Conservation (phyloP, 1,140 invertebrate species). For the Centruroides sculpturatus region DNA sequence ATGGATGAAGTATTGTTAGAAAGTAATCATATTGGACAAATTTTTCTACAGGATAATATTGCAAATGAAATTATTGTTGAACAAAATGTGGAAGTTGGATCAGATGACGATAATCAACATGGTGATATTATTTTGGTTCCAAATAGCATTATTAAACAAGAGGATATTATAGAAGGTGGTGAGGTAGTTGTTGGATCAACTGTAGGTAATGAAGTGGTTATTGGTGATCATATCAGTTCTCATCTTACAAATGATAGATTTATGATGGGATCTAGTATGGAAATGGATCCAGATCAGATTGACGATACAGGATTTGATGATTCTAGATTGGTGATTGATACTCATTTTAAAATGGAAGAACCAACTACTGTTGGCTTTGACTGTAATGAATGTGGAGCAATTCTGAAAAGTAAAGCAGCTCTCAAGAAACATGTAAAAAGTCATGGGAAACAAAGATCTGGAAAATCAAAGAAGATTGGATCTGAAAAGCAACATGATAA, state of each 20-base stretch:
- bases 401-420: conserved; percentile 18
- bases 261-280: conserved; percentile 4
- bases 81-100: conserved; percentile 15
- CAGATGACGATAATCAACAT: conserved; percentile 8
- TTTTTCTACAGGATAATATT: conserved; percentile 14
- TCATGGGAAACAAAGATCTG: conserved; percentile 13
- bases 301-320: conserved; percentile 9
- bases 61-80: conserved; percentile 15
- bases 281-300: conserved; percentile 9
- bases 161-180: conserved; percentile 16
- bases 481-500: conserved; percentile 1
- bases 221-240: conserved; percentile 12
- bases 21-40: conserved; percentile 5
- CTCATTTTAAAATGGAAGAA: conserved; percentile 2
- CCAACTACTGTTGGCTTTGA: conserved; percentile 16
- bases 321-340: conserved; percentile 8
- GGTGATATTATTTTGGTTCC: conserved; percentile 16
- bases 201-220: conserved; percentile 18
- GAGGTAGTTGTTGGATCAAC: conserved; percentile 15
- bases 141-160: conserved; percentile 17
- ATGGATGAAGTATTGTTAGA: conserved; percentile 15
- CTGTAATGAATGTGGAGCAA: conserved; percentile 22
- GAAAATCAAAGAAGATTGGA: conserved; percentile 10
- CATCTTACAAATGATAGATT: conserved; percentile 5
- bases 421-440: conserved; percentile 21